phyloP scores from a whole-genome alignment of 1,140 invertebrate species.

The Sminthurides bifidus region DNA sequence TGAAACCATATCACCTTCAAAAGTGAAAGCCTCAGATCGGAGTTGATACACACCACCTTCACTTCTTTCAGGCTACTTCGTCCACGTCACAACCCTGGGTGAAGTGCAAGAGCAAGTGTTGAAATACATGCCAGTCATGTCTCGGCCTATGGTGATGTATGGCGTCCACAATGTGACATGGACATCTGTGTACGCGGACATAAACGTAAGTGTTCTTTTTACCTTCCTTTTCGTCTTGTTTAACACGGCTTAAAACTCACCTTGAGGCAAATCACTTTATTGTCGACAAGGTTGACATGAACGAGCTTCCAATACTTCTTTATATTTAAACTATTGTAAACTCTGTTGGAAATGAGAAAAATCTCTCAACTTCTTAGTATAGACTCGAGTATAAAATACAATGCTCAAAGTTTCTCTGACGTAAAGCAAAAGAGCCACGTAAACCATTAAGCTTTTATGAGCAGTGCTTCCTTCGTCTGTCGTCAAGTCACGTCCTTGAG shows the following conservation, averaged over 20 bases:
- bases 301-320: background rate
- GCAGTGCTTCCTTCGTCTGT: no score
- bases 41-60: no score
- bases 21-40: no score
- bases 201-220: slow-evolving; percentile 50
- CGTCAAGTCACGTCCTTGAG: no score
- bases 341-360: background rate
- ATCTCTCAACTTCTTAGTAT: no score
- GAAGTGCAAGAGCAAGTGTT: slow-evolving; percentile 90
- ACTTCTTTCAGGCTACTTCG: slow-evolving; percentile 65
- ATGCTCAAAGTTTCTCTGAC: no score
- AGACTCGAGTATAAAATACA: no score
- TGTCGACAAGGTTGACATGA: background rate
- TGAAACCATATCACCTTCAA: no score
- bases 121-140: slow-evolving; percentile 82
- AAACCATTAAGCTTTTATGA: no score
- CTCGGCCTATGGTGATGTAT: slow-evolving; percentile 66
- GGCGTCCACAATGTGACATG: slow-evolving; percentile 70
- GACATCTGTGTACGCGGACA: slow-evolving; percentile 85
- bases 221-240: slow-evolving; percentile 16
- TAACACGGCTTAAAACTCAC: slow-evolving; percentile 4
- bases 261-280: background rate
- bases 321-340: background rate
- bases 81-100: slow-evolving; percentile 79
- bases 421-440: no score